Evolutionary conservation across 2,888 invertebrate genomes (phyloP).

Genomic region (Caenorhabditis virilis): DNA sequence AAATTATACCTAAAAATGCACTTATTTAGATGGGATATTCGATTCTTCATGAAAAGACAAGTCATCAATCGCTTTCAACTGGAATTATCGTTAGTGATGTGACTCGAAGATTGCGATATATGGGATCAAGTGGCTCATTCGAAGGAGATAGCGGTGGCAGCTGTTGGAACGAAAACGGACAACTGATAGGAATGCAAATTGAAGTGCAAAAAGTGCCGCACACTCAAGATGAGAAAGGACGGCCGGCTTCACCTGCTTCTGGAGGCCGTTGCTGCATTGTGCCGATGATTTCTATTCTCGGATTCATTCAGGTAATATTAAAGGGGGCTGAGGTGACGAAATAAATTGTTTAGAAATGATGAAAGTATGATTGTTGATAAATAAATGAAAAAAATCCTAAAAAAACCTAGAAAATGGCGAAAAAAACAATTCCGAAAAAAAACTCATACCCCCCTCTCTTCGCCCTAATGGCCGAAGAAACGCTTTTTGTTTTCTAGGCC

Average conservation of each 20-base stretch:
- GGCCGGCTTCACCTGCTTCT: constrained; percentile 1
- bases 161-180: constrained; percentile 33
- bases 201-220: constrained; percentile 23
- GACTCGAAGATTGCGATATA: constrained; percentile 30
- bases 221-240: constrained; percentile 5
- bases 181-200: constrained; percentile 33
- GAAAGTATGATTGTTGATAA: too few relatives aligned
- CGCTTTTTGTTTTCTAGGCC: too few relatives aligned
- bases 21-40: constrained; percentile 38
- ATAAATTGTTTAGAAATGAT: too few relatives aligned
- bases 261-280: constrained; percentile 29
- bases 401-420: too few relatives aligned
- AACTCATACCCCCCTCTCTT: too few relatives aligned
- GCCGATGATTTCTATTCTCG: constrained; percentile 19
- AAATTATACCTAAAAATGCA: constrained; percentile 22
- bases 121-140: constrained; percentile 30
- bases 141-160: constrained; percentile 37
- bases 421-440: too few relatives aligned
- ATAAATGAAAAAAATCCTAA: too few relatives aligned
- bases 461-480: too few relatives aligned
- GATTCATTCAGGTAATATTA: constrained; percentile 31
- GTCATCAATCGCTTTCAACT: constrained; percentile 25
- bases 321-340: too few relatives aligned
- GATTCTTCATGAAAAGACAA: constrained; percentile 31
- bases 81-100: constrained; percentile 31